These are phyloP conservation scores for Propithecus perrieri DNA, from an alignment of 2,797 vertebrate genomes.

Conservation along the genomic window DNA sequence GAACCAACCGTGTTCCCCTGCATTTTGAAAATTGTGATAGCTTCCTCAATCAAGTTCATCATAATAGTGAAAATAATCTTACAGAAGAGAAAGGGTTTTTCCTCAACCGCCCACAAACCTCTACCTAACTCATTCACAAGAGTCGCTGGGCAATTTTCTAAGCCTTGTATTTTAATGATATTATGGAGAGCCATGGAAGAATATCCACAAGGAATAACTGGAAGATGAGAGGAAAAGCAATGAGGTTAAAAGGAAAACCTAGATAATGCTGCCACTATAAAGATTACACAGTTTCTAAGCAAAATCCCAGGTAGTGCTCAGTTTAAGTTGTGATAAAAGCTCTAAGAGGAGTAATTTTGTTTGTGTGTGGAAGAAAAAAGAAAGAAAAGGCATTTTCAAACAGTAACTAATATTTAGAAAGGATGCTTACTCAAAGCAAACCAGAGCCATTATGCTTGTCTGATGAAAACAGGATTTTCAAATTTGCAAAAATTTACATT, in stretches of 20 bases:
- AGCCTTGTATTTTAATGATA: conserved; percentile 37
- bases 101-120: background rate
- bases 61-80: background rate
- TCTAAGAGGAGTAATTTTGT: conserved; percentile 46
- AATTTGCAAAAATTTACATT: conserved; percentile 66
- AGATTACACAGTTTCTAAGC: conserved; percentile 16
- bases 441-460: conserved; percentile 34
- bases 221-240: conserved; percentile 2
- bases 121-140: background rate
- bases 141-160: conserved; percentile 36
- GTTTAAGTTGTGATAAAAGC: conserved; percentile 38
- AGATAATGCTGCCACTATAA: background rate
- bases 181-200: conserved; percentile 1
- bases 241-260: background rate
- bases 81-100: background rate
- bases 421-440: conserved; percentile 48
- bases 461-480: conserved; percentile 58
- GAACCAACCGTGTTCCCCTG: background rate
- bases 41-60: background rate
- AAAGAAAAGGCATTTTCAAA: conserved; percentile 43
- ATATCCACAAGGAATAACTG: background rate
- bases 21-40: background rate
- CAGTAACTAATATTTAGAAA: conserved; percentile 65
- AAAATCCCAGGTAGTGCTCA: background rate
- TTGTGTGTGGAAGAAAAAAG: background rate